Conservation (phyloP, 2,888 invertebrate species). For the Trypoxylon attenuatum region DNA sequence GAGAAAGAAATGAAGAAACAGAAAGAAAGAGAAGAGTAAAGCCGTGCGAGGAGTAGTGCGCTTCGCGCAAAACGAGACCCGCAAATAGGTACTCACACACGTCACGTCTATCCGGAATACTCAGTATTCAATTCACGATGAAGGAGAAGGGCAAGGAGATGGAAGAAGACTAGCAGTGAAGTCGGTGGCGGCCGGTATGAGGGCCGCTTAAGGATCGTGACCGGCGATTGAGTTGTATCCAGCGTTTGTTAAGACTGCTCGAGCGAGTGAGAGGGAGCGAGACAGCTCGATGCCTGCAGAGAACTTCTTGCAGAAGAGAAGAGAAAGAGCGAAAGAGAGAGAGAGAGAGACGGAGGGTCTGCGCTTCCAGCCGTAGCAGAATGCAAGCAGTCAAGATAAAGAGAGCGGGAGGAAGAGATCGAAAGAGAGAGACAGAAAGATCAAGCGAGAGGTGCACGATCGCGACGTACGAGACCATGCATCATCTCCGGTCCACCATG, state of each 20-base stretch:
- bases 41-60: constrained; percentile 1
- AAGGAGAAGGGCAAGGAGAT: not conserved
- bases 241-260: constrained; percentile 55
- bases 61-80: no score
- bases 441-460: constrained; percentile 43
- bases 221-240: constrained; percentile 61
- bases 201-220: constrained; percentile 57
- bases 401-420: not conserved
- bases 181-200: constrained; percentile 40
- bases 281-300: not conserved
- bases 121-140: not conserved
- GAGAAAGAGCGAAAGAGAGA: not conserved
- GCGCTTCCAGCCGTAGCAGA: no score
- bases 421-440: constrained; percentile 14
- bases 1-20: no score
- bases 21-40: no score
- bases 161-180: not conserved
- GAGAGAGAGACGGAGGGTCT: not conserved
- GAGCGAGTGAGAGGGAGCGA: constrained; percentile 15
- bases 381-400: not conserved
- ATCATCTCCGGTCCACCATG: constrained; percentile 52
- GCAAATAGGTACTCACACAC: no score
- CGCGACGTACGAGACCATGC: constrained; percentile 58
- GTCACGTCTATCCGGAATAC: not conserved
- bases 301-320: not conserved